Evolutionary conservation across 2,113 vertebrate genomes (phyloP).

Genomic region (Baryphthengus martii): DNA sequence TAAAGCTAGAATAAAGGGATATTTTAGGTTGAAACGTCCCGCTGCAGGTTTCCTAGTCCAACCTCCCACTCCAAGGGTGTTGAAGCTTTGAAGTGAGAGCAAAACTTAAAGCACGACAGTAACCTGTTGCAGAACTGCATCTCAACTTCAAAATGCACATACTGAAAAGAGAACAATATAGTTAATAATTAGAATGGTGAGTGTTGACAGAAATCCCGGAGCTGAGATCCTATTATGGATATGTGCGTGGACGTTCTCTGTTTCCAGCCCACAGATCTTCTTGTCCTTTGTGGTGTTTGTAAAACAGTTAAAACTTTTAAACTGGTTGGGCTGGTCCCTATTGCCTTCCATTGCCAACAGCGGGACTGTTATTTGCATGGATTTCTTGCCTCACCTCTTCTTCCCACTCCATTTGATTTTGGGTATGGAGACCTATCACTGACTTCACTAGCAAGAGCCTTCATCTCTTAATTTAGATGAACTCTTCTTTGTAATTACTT

Average conservation of each 20-base stretch:
- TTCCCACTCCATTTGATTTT: not conserved
- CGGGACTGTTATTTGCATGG: not conserved
- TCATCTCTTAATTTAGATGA: not conserved
- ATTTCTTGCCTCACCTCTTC: not conserved
- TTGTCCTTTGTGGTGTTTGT: not conserved
- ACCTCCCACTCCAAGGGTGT: fast-evolving
- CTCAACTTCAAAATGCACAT: not conserved
- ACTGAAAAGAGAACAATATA: not conserved
- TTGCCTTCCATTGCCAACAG: not conserved
- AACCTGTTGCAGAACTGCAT: not conserved
- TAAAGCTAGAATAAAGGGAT: not conserved
- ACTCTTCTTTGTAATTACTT: not conserved
- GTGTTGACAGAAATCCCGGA: not conserved
- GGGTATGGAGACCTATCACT: not conserved
- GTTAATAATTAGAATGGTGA: not conserved
- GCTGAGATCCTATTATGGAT: not conserved
- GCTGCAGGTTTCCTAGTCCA: not conserved
- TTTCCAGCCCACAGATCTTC: not conserved
- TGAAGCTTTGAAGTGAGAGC: not conserved
- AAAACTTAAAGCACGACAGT: not conserved
- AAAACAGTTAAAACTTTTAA: not conserved
- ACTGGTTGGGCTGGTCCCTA: not conserved
- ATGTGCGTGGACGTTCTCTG: not conserved
- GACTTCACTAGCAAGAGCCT: not conserved
- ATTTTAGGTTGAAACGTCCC: not conserved